These are phyloP conservation scores for Chirona hameri DNA, from an alignment of 2,888 invertebrate species.

Conservation along the genomic window DNA sequence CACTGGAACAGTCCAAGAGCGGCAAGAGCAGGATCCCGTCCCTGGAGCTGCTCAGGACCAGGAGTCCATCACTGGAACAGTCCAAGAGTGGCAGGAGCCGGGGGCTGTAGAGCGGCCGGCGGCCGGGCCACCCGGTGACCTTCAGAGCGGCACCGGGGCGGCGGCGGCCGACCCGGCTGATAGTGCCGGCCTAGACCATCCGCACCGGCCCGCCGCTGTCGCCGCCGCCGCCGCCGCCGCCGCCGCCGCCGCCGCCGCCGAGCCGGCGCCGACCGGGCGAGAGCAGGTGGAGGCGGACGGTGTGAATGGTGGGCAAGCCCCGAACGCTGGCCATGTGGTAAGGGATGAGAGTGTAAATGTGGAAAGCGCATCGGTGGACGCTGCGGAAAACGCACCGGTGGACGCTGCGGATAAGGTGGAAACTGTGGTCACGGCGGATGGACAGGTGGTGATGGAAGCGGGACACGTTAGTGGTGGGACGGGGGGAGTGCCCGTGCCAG, in stretches of 20 bases:
- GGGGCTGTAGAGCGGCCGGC: too few relatives aligned
- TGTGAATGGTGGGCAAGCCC: background rate
- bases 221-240: background rate
- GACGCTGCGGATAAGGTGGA: background rate
- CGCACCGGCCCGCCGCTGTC: background rate
- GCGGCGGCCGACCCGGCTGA: background rate
- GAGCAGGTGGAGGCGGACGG: background rate
- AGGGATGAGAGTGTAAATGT: background rate
- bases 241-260: background rate
- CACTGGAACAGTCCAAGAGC: too few relatives aligned
- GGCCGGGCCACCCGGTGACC: background rate
- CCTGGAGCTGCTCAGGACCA: too few relatives aligned
- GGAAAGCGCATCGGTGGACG: background rate
- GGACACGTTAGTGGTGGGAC: background rate
- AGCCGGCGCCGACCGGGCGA: background rate
- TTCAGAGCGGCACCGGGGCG: conserved; percentile 8
- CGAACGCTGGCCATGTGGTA: background rate
- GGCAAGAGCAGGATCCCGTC: too few relatives aligned
- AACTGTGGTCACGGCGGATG: background rate
- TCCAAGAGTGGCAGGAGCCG: too few relatives aligned
- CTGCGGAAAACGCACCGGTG: background rate
- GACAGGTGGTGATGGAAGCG: background rate
- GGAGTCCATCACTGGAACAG: too few relatives aligned
- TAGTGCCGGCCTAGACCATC: background rate
- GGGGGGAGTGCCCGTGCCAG: background rate